Percentiles rank a stretch among this genome's conserved stretches.
Conservation (phyloP, 2,113 vertebrate genomes). For the Hyperoodon ampullatus region DNA sequence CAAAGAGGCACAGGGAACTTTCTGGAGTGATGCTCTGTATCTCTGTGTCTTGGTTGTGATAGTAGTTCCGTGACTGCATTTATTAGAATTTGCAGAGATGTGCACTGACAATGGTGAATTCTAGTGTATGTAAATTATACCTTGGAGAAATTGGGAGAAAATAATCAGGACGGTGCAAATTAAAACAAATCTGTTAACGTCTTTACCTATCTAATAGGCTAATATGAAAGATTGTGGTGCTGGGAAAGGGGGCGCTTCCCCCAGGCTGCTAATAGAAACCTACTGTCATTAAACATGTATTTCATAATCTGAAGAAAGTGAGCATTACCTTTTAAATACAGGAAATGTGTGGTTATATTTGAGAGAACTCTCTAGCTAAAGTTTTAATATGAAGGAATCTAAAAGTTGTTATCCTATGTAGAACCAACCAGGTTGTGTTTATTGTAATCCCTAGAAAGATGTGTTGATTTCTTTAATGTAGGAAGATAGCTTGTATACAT, state of each 20-base stretch:
- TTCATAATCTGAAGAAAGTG: background rate
- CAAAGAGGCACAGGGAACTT: background rate
- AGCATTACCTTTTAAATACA: background rate
- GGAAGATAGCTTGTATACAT: background rate
- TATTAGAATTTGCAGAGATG: background rate
- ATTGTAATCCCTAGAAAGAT: background rate
- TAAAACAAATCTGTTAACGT: background rate
- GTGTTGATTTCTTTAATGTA: background rate
- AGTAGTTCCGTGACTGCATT: fast-evolving
- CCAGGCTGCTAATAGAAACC: background rate
- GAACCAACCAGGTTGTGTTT: background rate
- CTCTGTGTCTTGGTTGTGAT: background rate
- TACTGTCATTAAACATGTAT: background rate
- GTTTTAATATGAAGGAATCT: background rate
- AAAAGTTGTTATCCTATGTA: background rate
- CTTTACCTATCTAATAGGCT: background rate
- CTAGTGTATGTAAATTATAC: background rate
- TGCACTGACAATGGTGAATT: background rate
- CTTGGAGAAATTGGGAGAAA: background rate
- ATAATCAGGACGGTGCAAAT: background rate
- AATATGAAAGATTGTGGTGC: background rate
- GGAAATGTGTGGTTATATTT: background rate
- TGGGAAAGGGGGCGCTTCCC: background rate
- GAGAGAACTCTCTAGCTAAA: background rate
- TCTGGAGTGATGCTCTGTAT: background rate